phyloP scores from a whole-genome alignment of 2,113 vertebrate species.

The Pomatorhinus ruficollis region DNA sequence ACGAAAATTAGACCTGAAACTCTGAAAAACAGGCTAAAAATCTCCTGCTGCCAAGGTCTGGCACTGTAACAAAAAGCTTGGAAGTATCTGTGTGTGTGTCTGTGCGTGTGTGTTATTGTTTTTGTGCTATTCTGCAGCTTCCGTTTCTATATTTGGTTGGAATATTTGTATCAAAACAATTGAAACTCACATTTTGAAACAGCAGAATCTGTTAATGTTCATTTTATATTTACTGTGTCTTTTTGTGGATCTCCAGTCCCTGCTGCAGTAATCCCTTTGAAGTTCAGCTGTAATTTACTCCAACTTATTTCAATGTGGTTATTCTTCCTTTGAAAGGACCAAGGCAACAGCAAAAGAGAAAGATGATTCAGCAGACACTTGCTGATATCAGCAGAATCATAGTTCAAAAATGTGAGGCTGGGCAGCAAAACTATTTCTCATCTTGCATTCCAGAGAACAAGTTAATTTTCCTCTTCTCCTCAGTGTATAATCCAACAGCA shows the following conservation, averaged over 20 bases:
- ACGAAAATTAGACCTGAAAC: background rate
- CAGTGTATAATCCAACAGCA: background rate
- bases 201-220: background rate
- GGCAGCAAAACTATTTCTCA: constrained; percentile 2
- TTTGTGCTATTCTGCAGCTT: background rate
- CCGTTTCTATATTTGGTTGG: background rate
- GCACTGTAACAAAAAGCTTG: background rate
- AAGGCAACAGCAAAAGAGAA: background rate
- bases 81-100: background rate
- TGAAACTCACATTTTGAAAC: background rate
- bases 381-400: constrained; percentile 1
- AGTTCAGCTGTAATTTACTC: background rate
- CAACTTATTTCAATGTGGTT: background rate
- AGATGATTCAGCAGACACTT: constrained; percentile 22
- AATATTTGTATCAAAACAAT: background rate
- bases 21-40: background rate
- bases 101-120: background rate
- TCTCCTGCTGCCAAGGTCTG: background rate
- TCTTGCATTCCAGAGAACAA: background rate
- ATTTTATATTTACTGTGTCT: background rate
- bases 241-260: background rate
- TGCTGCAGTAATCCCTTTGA: background rate
- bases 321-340: background rate
- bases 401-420: constrained; percentile 38
- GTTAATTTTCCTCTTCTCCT: background rate